Evolutionary conservation across 2,797 vertebrate species (phyloP), one percentile per base, ranked within the genome.

Genomic region (Chelmon rostratus): DNA sequence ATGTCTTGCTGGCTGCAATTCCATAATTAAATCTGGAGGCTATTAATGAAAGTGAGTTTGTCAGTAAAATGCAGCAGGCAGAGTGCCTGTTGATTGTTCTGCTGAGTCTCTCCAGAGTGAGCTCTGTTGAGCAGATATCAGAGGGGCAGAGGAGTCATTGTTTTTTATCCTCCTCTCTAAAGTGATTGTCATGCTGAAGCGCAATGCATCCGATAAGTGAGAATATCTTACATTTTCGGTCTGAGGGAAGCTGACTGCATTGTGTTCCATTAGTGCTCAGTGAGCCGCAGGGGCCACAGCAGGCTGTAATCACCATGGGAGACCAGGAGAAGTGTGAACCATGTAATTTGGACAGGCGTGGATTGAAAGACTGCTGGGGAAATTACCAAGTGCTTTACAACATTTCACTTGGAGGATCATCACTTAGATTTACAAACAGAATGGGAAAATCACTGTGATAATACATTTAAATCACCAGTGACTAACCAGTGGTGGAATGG

Each of bases 271-370:
- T 79, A 65, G 67, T 53, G 73, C 63, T 72, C 56, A 63, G 65
- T n/a, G 56, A 83, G 75, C 64, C 1, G 16, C 44, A 25, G 68
- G 73, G 70, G 61, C 67, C 76, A 56, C 50, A 68, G 54, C 42
- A 56, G 68, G 40, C 61, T 68, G 25, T 65, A 72, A 82, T 86
- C 78, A 73, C 83, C 71, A 66, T 12, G 38, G 62, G 69, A 85
- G 65, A 79, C 73, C 53, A 21, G 40, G 52, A 75, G 52, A 64
- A 76, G 73, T 84, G 70, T 47, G 50, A 79, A 86, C 66, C 49
- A 59, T 89, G 81, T 84, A 42, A 89, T 91, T 44, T 83, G 79
- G 63, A 72, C 53, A 68, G 46, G 21, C 44, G 1, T 52, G n/a
- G 40, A 80, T 57, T 54, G 62, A 83, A 73, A 75, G 54, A 71